Conservation (phyloP, 2,888 invertebrate species). For the Patella ulyssiponensis region DNA sequence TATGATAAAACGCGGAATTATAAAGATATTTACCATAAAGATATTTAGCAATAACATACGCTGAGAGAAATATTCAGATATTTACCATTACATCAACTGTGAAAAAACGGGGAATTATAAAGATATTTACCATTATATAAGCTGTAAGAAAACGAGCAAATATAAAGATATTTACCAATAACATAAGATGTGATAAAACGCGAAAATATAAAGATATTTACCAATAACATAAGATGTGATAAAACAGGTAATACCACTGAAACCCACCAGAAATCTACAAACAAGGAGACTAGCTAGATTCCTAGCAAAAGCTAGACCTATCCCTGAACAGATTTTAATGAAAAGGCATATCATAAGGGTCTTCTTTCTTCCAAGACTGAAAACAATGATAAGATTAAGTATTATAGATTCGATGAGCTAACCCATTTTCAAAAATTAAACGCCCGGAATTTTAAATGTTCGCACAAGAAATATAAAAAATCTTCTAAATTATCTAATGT, state of each 20-base stretch:
- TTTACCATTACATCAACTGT: no score
- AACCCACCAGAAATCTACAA: constrained; percentile 80
- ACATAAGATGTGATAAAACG: no score
- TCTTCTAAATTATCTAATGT: no score
- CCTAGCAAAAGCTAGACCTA: background rate
- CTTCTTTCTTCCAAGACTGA: constrained; percentile 12
- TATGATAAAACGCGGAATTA: constrained; percentile 81
- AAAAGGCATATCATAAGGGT: background rate
- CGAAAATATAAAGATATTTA: background rate
- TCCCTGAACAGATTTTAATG: background rate
- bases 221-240: constrained; percentile 77
- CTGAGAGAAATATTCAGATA: no score
- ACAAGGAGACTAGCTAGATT: constrained; percentile 54
- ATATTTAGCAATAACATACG: constrained; percentile 1
- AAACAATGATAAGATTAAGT: no score
- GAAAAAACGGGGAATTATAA: no score
- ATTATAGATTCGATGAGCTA: no score
- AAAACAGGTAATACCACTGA: constrained; percentile 79
- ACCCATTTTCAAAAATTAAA: no score
- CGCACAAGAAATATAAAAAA: no score
- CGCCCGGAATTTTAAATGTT: no score
- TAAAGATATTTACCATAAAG: constrained; percentile 76
- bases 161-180: no score
- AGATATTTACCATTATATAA: background rate
- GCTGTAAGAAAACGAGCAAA: constrained; percentile 80